These are phyloP conservation scores for Bufotes viridis DNA, from an alignment of 2,797 vertebrate species.

Conservation along the genomic window DNA sequence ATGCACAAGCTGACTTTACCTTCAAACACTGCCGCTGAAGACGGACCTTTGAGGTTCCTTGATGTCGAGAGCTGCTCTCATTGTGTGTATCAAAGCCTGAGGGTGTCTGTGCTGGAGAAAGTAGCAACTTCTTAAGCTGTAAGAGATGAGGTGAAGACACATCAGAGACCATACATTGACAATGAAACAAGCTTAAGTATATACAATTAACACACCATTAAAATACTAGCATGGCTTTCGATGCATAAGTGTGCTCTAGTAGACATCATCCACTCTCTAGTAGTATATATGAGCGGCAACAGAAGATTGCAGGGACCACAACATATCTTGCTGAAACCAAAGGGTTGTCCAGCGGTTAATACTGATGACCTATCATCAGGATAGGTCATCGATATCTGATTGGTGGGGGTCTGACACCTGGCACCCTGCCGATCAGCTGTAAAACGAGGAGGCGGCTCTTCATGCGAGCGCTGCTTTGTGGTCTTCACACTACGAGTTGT, in stretches of 20 bases:
- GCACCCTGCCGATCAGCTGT: too few relatives aligned
- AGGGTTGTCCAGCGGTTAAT: too few relatives aligned
- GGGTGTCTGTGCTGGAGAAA: slow-evolving; percentile 86
- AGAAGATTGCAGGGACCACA: background rate
- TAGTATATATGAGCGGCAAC: background rate
- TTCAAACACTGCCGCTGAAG: slow-evolving; percentile 81
- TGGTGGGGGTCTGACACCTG: too few relatives aligned
- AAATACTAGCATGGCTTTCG: background rate
- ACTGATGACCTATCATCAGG: too few relatives aligned
- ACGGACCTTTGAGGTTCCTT: slow-evolving; percentile 79
- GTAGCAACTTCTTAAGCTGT: slow-evolving; percentile 92
- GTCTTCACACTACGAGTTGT: too few relatives aligned
- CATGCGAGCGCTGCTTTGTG: too few relatives aligned
- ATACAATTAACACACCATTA: background rate
- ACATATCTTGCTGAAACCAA: background rate
- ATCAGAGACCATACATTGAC: slow-evolving; percentile 24
- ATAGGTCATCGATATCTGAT: too few relatives aligned
- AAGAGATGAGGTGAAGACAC: slow-evolving; percentile 63
- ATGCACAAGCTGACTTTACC: slow-evolving; percentile 72
- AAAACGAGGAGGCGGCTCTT: too few relatives aligned
- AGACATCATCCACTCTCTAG: background rate
- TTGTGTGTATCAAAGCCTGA: slow-evolving; percentile 80
- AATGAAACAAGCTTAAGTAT: background rate
- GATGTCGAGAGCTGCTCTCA: slow-evolving; percentile 80
- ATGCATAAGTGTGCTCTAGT: background rate